phyloP scores from a whole-genome alignment of 2,797 vertebrate species.

The Coluber constrictor region DNA sequence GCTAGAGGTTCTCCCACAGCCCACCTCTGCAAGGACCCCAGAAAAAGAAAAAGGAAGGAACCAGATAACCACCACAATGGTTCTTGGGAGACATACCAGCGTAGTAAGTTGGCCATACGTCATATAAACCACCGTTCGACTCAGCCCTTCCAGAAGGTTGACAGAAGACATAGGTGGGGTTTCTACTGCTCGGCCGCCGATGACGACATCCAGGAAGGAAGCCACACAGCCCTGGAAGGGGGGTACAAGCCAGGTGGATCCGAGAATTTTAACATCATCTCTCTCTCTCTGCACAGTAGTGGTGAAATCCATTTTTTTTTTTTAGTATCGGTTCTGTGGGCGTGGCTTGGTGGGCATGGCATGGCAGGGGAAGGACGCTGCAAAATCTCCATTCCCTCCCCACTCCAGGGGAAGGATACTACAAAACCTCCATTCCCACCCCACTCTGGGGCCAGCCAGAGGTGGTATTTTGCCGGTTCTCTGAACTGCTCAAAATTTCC shows the following conservation, averaged over 20 bases:
- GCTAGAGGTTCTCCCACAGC: too few species aligned
- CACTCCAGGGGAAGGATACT: too few species aligned
- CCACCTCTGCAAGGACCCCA: background rate
- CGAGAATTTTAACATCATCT: background rate
- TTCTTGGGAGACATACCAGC: slow-evolving; percentile 75
- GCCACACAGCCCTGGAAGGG: slow-evolving; percentile 87
- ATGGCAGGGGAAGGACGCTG: too few species aligned
- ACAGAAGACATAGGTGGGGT: slow-evolving; percentile 93
- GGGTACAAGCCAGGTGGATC: background rate
- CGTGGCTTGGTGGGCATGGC: too few species aligned
- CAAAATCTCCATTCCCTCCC: too few species aligned
- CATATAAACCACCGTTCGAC: slow-evolving; percentile 92
- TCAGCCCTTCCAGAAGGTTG: slow-evolving; percentile 95
- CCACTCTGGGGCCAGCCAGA: too few species aligned
- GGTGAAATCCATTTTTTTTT: too few species aligned
- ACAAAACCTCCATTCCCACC: too few species aligned
- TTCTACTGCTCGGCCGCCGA: slow-evolving; percentile 91
- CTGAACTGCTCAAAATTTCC: too few species aligned
- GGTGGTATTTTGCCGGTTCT: too few species aligned
- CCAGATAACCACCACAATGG: background rate
- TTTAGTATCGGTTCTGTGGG: too few species aligned
- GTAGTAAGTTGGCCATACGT: slow-evolving; percentile 88
- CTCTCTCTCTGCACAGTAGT: background rate
- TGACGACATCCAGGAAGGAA: slow-evolving; percentile 95
- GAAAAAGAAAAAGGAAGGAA: background rate